Evolutionary conservation across 2,113 vertebrate species (phyloP).

Genomic region (Smithornis capensis): DNA sequence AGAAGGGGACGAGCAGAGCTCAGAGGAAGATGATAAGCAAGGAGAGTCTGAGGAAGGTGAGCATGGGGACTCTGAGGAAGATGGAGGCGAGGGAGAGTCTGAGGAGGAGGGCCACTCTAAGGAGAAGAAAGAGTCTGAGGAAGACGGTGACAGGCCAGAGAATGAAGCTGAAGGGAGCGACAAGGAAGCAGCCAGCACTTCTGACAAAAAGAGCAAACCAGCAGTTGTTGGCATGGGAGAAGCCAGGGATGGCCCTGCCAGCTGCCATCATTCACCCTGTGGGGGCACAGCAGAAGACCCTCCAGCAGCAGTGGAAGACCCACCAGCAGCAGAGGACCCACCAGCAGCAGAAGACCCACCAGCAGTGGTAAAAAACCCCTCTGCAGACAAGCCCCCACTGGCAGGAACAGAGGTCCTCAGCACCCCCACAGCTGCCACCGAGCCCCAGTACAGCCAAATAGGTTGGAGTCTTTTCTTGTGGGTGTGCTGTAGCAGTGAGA

Average conservation of each 20-base stretch:
- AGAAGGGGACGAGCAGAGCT: neutral
- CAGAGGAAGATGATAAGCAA: constrained; percentile 30
- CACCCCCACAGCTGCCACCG: accelerated
- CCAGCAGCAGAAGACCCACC: neutral
- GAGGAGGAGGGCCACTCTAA: neutral
- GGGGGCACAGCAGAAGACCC: neutral
- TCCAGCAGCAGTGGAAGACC: neutral
- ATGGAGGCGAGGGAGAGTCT: neutral
- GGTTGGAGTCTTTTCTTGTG: constrained; percentile 46
- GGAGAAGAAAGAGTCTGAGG: constrained; percentile 5
- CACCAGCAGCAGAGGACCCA: neutral
- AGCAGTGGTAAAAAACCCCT: neutral
- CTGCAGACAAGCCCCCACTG: neutral
- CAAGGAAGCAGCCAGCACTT: accelerated
- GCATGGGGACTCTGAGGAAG: neutral
- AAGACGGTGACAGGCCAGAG: constrained; percentile 15
- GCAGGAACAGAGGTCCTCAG: neutral
- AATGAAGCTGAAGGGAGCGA: neutral
- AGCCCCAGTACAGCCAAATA: neutral
- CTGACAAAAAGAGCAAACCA: neutral
- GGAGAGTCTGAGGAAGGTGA: neutral
- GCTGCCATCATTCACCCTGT: neutral
- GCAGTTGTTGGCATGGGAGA: neutral
- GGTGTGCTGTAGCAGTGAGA: neutral
- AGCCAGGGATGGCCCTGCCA: neutral